Base-by-base conservation (phyloP, 2,797 vertebrate genomes). In the Semaprochilodus insignis region DNA sequence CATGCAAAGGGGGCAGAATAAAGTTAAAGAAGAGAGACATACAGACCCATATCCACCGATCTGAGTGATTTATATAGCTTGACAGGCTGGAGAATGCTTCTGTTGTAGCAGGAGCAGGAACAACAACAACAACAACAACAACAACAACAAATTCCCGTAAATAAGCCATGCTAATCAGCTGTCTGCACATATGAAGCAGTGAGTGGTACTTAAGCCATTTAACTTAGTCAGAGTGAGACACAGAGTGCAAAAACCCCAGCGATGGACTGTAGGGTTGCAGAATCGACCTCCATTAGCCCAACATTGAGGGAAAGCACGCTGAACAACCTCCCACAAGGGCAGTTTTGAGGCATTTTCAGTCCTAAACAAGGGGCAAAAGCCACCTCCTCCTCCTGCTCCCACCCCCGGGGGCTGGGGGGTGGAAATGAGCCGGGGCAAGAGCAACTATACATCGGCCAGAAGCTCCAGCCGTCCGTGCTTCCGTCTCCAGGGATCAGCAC, bases 51-150 rank as follows among this genome's bases (percentile, higher is more conserved):
- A 19, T 54, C 14, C 23, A 31, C 17, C 23, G 19, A 51, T 31
- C 4, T 54, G 71, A 55, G 8, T 16, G 25, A 34, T 13, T 57
- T 23, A 6, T 62, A 27, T 31, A 90, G 89, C 90, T 90, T 48
- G 0, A 10, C 91, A 90, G 92, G 88, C 92, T 93, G 91, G 93
- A 91, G 94, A 94, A 95, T 95, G 95, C 93, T 93, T 92, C 94
- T 94, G 89, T 85, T 75, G 77, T 84, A 74, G 74, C 31, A n/a
- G n/a, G n/a, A n/a, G n/a, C n/a, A n/a, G n/a, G n/a, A n/a, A 85
- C 86, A 78, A 14, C 36, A 40, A 3, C 36, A 44, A 44, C 40
- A 44, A 44, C 40, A 44, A 44, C 8, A 48, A 48, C 44, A 48
- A 13, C 8, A 48, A 10, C 8, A 48, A 13, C 8, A 16, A 11